These are phyloP conservation scores for Zonitis immaculata DNA, from an alignment of 2,888 invertebrate genomes.

Conservation along the genomic window DNA sequence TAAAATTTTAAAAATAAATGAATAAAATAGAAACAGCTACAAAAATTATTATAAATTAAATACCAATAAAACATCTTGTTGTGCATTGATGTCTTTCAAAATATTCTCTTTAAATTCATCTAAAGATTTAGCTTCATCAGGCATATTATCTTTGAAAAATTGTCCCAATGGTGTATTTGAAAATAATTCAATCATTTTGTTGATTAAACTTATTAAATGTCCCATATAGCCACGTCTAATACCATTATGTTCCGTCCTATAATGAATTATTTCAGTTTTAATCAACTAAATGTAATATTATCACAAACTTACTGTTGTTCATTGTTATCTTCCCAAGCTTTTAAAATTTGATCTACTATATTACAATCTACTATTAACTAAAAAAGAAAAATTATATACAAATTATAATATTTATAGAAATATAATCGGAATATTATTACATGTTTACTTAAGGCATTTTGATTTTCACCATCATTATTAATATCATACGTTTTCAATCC, in stretches of 20 bases:
- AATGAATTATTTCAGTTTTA: neutral
- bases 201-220: constrained; percentile 59
- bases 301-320: constrained; percentile 65
- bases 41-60: neutral
- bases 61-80: constrained; percentile 44
- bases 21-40: constrained; percentile 1
- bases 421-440: no score
- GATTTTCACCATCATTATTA: constrained; percentile 43
- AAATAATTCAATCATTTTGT: constrained; percentile 53
- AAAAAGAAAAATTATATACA: constrained; percentile 28
- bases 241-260: constrained; percentile 52
- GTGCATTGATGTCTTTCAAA: constrained; percentile 40
- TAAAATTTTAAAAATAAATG: constrained; percentile 25
- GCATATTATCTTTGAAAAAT: constrained; percentile 53
- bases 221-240: constrained; percentile 63
- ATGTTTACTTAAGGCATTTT: constrained; percentile 54
- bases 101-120: constrained; percentile 43
- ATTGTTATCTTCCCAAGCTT: constrained; percentile 76
- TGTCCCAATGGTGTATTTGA: constrained; percentile 55
- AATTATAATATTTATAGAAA: no score
- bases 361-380: constrained; percentile 64
- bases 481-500: constrained; percentile 54
- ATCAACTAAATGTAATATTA: neutral
- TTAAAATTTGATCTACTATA: constrained; percentile 72
- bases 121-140: constrained; percentile 48